A percentile compares a stretch with the other conserved stretches of the same genome.
These are phyloP conservation scores for Xanthorhoe designata DNA, from an alignment of 2,888 invertebrate genomes.

Conservation along the genomic window DNA sequence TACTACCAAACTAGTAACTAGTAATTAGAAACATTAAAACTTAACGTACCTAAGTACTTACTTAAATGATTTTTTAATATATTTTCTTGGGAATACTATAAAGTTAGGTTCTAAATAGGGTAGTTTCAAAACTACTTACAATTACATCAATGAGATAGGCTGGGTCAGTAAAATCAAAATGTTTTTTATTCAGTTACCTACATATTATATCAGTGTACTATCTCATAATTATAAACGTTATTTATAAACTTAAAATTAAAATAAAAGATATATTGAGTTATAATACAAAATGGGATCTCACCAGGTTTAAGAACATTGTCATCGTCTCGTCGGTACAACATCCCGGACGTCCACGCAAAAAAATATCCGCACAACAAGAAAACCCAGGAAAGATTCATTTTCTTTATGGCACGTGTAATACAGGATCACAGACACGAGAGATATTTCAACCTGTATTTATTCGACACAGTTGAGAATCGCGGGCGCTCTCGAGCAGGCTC, in stretches of 20 bases:
- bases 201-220: not conserved
- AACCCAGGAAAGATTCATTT: constrained; percentile 81
- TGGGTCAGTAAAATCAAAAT: not conserved
- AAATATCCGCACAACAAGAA: constrained; percentile 74
- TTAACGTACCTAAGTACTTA: too few species aligned
- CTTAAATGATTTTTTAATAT: too few species aligned
- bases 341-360: constrained; percentile 71
- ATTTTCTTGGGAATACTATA: too few species aligned
- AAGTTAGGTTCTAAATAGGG: too few species aligned
- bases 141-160: not conserved
- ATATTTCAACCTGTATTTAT: constrained; percentile 82
- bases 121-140: not conserved
- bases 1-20: too few species aligned
- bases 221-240: not conserved
- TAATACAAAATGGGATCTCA: constrained; percentile 51
- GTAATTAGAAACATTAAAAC: too few species aligned
- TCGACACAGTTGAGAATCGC: constrained; percentile 78
- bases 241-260: not conserved
- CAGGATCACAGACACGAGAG: constrained; percentile 74
- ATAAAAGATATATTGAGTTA: not conserved
- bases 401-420: constrained; percentile 73
- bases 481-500: constrained; percentile 70
- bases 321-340: constrained; percentile 76
- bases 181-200: not conserved
- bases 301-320: constrained; percentile 79